Evolutionary conservation across 2,797 vertebrate genomes (phyloP).

Genomic region (Podarcis siculus): DNA sequence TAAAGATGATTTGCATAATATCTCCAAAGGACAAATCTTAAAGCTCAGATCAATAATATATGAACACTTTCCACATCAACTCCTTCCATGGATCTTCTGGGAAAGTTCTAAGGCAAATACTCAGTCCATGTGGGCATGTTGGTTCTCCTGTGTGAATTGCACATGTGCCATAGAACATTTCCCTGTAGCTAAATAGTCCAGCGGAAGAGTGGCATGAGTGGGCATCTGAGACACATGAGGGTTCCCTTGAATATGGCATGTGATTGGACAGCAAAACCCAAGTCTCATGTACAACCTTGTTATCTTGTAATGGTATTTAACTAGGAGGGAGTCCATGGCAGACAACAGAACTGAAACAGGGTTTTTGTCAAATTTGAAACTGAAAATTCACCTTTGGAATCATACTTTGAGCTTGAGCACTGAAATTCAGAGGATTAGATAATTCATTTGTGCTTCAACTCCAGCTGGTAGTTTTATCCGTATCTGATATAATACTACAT

Average conservation of each 20-base stretch:
- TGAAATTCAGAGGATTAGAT: constrained; percentile 12
- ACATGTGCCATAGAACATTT: neutral
- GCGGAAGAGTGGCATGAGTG: neutral
- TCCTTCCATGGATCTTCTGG: neutral
- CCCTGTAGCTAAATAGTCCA: neutral
- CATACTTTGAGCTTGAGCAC: neutral
- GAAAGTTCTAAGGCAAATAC: no score
- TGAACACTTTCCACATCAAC: neutral
- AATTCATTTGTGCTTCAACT: neutral
- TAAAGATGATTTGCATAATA: no score
- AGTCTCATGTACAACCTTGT: neutral
- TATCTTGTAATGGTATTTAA: neutral
- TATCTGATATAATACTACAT: neutral
- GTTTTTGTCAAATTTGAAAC: neutral
- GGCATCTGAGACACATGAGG: neutral
- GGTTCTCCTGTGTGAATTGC: neutral
- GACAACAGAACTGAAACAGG: neutral
- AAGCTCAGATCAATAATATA: neutral
- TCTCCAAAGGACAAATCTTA: no score
- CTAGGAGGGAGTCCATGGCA: neutral
- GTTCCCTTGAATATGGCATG: neutral
- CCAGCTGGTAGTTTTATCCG: neutral
- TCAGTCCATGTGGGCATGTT: neutral
- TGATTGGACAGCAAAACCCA: neutral
- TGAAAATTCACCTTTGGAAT: neutral